Conservation (phyloP, 1,140 invertebrate species). For the Anastrepha ludens region DNA sequence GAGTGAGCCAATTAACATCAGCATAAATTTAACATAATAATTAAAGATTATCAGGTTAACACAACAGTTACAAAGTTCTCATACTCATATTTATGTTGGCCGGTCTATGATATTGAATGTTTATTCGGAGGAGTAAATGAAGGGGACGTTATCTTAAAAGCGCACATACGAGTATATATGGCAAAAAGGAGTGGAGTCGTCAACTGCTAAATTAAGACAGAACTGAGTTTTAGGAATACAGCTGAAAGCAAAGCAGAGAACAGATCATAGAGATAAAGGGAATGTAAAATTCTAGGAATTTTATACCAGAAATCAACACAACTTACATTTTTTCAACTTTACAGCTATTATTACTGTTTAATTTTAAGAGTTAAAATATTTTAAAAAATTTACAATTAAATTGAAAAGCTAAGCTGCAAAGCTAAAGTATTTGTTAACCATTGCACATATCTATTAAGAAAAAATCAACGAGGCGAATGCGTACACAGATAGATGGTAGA, state of each 20-base stretch:
- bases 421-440: neutral
- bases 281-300: slow-evolving; percentile 46
- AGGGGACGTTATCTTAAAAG: too few species aligned
- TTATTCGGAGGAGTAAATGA: too few species aligned
- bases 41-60: slow-evolving; percentile 65
- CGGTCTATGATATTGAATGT: too few species aligned
- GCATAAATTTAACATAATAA: slow-evolving; percentile 59
- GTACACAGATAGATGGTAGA: neutral
- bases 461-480: neutral
- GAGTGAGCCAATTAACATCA: slow-evolving; percentile 60
- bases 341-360: slow-evolving; percentile 25
- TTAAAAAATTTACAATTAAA: slow-evolving; percentile 34
- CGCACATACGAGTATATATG: neutral
- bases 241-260: neutral
- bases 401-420: slow-evolving; percentile 2
- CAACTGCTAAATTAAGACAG: slow-evolving; percentile 9
- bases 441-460: slow-evolving; percentile 18
- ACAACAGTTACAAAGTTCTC: neutral
- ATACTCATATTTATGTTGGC: neutral
- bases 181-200: neutral
- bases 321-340: slow-evolving; percentile 27
- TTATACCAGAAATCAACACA: slow-evolving; percentile 36
- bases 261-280: neutral
- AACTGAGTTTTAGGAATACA: slow-evolving; percentile 21
- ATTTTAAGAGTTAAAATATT: slow-evolving; percentile 53